A percentile compares a stretch with the other conserved stretches of the same genome.
Conservation (phyloP, 2,888 invertebrate species). For the Calameuta idolon region DNA sequence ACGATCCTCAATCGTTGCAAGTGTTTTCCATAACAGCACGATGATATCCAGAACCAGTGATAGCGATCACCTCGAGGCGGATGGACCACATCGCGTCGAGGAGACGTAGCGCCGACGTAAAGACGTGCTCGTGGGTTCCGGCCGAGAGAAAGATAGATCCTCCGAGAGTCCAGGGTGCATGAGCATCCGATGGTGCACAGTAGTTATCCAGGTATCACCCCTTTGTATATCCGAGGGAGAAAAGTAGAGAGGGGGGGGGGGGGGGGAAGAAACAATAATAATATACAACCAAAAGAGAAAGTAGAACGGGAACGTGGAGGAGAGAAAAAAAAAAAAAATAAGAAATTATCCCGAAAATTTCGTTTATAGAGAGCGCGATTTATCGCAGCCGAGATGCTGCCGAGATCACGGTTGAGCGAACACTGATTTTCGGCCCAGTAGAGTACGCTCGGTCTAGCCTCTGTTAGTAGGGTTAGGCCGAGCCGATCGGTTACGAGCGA, state of each 20-base stretch:
- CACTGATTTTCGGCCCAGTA: slow-evolving; percentile 30
- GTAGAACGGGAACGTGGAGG: not conserved
- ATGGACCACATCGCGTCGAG: not conserved
- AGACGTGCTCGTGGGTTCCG: not conserved
- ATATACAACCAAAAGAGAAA: not conserved
- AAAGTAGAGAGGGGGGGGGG: too few species aligned
- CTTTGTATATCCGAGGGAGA: too few species aligned
- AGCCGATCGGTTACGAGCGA: slow-evolving; percentile 22
- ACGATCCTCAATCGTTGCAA: slow-evolving; percentile 39
- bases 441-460: slow-evolving; percentile 20
- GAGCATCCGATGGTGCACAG: too few species aligned
- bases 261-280: not conserved
- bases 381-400: slow-evolving; percentile 23
- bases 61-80: slow-evolving; percentile 30
- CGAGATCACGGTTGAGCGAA: slow-evolving; percentile 34
- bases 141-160: too few species aligned
- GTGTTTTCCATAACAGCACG: slow-evolving; percentile 21
- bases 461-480: slow-evolving; percentile 21
- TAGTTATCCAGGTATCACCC: too few species aligned
- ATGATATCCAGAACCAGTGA: not conserved
- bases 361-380: not conserved
- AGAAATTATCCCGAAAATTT: slow-evolving; percentile 15
- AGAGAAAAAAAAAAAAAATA: slow-evolving; percentile 1
- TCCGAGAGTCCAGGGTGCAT: too few species aligned
- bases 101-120: not conserved